Conservation (phyloP, 1,140 invertebrate genomes). For the Popillia japonica region DNA sequence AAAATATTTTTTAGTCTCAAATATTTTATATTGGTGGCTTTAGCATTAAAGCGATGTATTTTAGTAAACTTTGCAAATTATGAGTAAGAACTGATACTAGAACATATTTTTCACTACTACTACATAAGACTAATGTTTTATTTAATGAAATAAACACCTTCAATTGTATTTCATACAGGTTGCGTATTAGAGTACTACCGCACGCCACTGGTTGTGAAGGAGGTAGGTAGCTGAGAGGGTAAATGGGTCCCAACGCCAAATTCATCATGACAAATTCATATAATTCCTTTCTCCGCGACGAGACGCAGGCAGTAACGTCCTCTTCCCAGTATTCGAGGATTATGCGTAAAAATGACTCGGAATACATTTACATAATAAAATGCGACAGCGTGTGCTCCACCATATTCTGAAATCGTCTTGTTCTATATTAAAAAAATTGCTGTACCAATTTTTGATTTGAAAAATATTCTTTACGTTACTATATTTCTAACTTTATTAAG, state of each 20-base stretch:
- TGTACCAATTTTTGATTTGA: background rate
- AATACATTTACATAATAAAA: conserved; percentile 33
- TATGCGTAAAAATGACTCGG: conserved; percentile 23
- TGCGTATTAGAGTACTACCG: too few relatives aligned
- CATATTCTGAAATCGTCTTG: background rate
- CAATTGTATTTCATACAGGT: too few relatives aligned
- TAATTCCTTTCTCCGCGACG: conserved; percentile 13
- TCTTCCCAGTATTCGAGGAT: background rate
- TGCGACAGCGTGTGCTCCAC: background rate
- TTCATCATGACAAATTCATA: conserved; percentile 31
- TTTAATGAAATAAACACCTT: too few relatives aligned
- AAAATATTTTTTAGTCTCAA: too few relatives aligned
- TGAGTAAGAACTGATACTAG: too few relatives aligned
- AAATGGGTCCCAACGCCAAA: background rate
- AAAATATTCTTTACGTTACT: background rate
- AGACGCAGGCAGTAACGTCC: background rate
- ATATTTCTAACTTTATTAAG: background rate
- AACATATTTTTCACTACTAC: too few relatives aligned
- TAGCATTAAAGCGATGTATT: too few relatives aligned
- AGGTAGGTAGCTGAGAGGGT: background rate
- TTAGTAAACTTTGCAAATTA: too few relatives aligned
- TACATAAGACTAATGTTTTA: too few relatives aligned
- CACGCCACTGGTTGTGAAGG: background rate
- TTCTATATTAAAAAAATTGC: conserved; percentile 1
- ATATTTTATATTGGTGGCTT: too few relatives aligned